Percentiles rank a stretch among this genome's conserved stretches.
Evolutionary conservation across 53 echinoderm and acorn worm genomes (phyloP).

Genomic region (Antedon mediterranea): DNA sequence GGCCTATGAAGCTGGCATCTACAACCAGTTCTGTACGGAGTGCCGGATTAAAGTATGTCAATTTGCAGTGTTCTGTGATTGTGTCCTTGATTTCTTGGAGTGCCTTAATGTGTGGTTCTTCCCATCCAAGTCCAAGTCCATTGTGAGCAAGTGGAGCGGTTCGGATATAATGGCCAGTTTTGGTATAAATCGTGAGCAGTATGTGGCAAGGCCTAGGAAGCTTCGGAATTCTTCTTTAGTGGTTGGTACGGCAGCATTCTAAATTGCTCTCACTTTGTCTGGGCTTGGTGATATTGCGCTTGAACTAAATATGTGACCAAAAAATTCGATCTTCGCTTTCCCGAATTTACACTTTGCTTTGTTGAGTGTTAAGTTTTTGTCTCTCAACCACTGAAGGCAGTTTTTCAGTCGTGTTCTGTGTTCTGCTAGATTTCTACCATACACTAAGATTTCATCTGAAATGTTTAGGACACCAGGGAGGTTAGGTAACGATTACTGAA

Average conservation of each 20-base stretch:
- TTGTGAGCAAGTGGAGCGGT: slow-evolving; percentile 16
- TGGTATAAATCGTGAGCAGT: slow-evolving; percentile 39
- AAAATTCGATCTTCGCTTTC: slow-evolving; percentile 11
- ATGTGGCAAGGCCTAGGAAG: slow-evolving; percentile 36
- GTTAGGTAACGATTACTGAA: slow-evolving; percentile 23
- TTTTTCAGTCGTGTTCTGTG: slow-evolving; percentile 18
- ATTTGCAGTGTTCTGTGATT: slow-evolving; percentile 22
- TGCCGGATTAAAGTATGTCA: slow-evolving; percentile 32
- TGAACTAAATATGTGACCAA: slow-evolving; percentile 30
- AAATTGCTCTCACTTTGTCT: slow-evolving; percentile 10
- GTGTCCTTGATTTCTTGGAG: slow-evolving; percentile 18
- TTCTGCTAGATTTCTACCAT: slow-evolving; percentile 16
- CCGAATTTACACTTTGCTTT: slow-evolving; percentile 23
- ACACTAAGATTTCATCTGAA: slow-evolving; percentile 44
- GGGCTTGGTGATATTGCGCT: slow-evolving; percentile 21
- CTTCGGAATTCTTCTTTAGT: slow-evolving; percentile 28
- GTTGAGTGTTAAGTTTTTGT: slow-evolving; percentile 37
- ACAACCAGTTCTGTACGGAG: slow-evolving; percentile 28
- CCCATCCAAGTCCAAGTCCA: slow-evolving; percentile 12
- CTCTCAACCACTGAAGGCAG: slow-evolving; percentile 17
- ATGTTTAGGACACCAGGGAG: slow-evolving; percentile 40
- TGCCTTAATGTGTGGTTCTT: slow-evolving; percentile 11
- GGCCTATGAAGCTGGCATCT: slow-evolving; percentile 48
- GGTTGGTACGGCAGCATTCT: slow-evolving; percentile 24
- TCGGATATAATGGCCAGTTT: slow-evolving; percentile 18